phyloP scores from a whole-genome alignment of 1,140 invertebrate genomes.

The Pemphigus obesinymphae region DNA sequence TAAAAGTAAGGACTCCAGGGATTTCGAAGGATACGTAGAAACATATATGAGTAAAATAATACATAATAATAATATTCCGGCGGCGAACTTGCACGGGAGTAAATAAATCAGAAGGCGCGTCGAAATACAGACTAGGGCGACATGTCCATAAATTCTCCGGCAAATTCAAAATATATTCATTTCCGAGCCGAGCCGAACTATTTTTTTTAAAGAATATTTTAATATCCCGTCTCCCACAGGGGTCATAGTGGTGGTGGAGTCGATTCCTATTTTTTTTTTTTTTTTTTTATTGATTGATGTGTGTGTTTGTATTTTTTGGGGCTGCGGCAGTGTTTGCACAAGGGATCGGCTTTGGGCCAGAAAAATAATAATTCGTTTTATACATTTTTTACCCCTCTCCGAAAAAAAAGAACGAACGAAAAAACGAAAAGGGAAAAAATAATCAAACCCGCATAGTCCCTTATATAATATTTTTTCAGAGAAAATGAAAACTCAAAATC shows the following conservation, averaged over 20 bases:
- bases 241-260: background rate
- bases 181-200: background rate
- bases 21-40: too few relatives aligned
- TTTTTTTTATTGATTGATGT: conserved; percentile 32
- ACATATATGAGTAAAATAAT: too few relatives aligned
- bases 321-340: conserved; percentile 9
- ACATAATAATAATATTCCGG: too few relatives aligned
- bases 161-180: background rate
- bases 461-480: too few relatives aligned
- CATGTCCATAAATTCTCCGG: conserved; percentile 12
- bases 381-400: conserved; percentile 6
- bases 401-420: background rate
- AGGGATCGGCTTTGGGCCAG: conserved; percentile 30
- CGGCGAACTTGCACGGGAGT: too few relatives aligned
- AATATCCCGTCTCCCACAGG: background rate
- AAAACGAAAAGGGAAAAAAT: background rate
- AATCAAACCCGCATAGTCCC: conserved; percentile 29
- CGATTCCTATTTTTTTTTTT: background rate
- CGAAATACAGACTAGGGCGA: background rate
- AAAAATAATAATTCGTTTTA: conserved; percentile 41
- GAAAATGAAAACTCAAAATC: background rate
- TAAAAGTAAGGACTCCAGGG: too few relatives aligned
- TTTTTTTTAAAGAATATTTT: conserved; percentile 23
- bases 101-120: too few relatives aligned
- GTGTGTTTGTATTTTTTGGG: background rate